Evolutionary conservation across 2,113 vertebrate genomes (phyloP), one percentile per base, ranked within the genome.

Genomic region (Poeciliopsis retropinna): DNA sequence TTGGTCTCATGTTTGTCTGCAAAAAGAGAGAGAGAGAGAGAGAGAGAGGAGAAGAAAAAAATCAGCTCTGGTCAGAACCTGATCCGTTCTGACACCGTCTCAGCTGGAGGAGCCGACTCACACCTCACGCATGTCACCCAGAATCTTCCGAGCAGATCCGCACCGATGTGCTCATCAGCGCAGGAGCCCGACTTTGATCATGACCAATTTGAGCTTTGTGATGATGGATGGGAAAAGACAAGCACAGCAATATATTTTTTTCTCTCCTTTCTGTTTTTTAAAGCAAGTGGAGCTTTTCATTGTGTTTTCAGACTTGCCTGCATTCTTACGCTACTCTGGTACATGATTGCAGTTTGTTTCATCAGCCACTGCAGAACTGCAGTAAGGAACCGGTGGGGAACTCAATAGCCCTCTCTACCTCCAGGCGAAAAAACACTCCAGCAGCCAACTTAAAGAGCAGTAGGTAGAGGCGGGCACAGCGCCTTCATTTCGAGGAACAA

Each of bases 1-100:
- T 98, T 99, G 1, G 94, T 96, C 94, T 99, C 98, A 0, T 98
- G 96, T 87, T 99, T 99, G 85, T 99, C 98, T 99, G 95, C 1
- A 44, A 76, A 22, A 7, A 51, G 44, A 51, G 44, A 39, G 32
- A 39, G 37, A 12, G 11, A 17, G 44, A 47, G 0, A 32, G 31
- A 32, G 5, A 32, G 31, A 31, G 31, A 32, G 31, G 5, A 34
- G 78, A 28, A 41, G 29, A 68, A 76, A 60, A 67, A 30, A 82
- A 0, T 27, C 2, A 31, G 10, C 32, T 75, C 74, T 54, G 65
- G 72, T 89, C 39, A 82, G 39, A 76, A 31, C 60, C n/a, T 39
- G 2, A 15, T 80, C 61, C 6, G 37, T 14, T 44, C 5, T 34
- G 34, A 32, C 22, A 61, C 72, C 32, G 29, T 34, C 63, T 63